phyloP scores from a whole-genome alignment of 2,888 invertebrate species.

The Operophtera brumata region DNA sequence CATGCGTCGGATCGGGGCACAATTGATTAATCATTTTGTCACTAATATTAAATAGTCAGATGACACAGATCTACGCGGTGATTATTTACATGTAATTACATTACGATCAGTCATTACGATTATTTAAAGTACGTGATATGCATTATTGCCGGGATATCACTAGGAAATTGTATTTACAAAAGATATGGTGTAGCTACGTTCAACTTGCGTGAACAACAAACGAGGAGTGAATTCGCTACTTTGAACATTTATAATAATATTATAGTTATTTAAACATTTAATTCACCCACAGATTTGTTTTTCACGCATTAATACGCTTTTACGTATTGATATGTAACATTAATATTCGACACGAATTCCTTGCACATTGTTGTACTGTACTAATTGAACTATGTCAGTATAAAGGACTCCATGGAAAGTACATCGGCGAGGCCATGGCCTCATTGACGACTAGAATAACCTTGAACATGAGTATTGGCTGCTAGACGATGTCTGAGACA shows the following conservation, averaged over 20 bases:
- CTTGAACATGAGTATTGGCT: slow-evolving; percentile 31
- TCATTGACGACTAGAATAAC: slow-evolving; percentile 26
- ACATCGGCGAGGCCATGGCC: slow-evolving; percentile 29
- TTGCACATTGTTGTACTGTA: slow-evolving; percentile 35
- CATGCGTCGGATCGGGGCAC: slow-evolving; percentile 44
- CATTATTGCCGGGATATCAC: slow-evolving; percentile 78
- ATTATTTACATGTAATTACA: slow-evolving; percentile 33
- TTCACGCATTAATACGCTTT: slow-evolving; percentile 35
- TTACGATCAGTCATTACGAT: slow-evolving; percentile 63
- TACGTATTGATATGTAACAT: slow-evolving; percentile 37
- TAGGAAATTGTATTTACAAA: slow-evolving; percentile 57
- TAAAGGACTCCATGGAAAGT: slow-evolving; percentile 32
- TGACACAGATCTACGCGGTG: slow-evolving; percentile 29
- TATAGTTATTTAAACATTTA: slow-evolving; percentile 13
- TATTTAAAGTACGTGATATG: slow-evolving; percentile 65
- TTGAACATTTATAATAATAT: neutral
- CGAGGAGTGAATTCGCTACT: slow-evolving; percentile 33
- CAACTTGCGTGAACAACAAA: slow-evolving; percentile 39
- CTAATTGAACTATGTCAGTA: slow-evolving; percentile 30
- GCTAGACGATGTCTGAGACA: slow-evolving; percentile 17
- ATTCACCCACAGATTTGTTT: slow-evolving; percentile 31
- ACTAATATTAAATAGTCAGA: slow-evolving; percentile 47
- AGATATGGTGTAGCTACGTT: slow-evolving; percentile 50
- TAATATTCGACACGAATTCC: slow-evolving; percentile 34
- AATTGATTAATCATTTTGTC: slow-evolving; percentile 47